Conservation (phyloP, 2,113 vertebrate genomes). For the Callithrix jacchus region DNA sequence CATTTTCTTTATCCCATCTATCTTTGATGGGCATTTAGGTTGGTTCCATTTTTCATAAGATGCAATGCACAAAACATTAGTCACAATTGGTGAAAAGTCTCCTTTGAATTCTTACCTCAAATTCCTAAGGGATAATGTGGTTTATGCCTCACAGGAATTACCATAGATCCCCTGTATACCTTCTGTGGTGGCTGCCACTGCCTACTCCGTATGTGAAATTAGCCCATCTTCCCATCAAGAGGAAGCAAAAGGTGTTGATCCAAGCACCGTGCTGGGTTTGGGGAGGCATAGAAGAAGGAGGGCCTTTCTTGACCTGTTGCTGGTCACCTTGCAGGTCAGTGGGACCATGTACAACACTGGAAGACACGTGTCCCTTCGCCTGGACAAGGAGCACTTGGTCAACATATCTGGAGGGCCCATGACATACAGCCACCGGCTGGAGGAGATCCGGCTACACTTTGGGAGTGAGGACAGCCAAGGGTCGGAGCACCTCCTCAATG, state of each 20-base stretch:
- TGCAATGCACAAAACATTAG: slow-evolving; percentile 69
- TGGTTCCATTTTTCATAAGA: slow-evolving; percentile 50
- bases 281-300: background rate
- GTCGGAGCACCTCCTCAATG: slow-evolving; percentile 97
- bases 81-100: slow-evolving; percentile 62
- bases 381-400: slow-evolving; percentile 98
- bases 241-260: background rate
- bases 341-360: slow-evolving; percentile 99
- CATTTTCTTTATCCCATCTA: no score
- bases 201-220: background rate
- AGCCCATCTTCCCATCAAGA: background rate
- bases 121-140: slow-evolving; percentile 62
- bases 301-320: slow-evolving; percentile 1
- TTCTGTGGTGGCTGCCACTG: background rate
- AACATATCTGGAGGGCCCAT: slow-evolving; percentile 98
- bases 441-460: slow-evolving; percentile 98
- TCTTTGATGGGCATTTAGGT: no score
- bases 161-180: background rate
- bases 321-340: slow-evolving; percentile 87
- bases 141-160: slow-evolving; percentile 59
- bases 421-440: slow-evolving; percentile 97
- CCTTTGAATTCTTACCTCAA: slow-evolving; percentile 52
- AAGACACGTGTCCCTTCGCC: slow-evolving; percentile 94
- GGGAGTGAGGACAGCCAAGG: slow-evolving; percentile 97
- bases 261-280: background rate